Percentiles rank a stretch among this genome's conserved stretches.
Conservation (phyloP, 2,113 vertebrate species). For the Nicator chloris region DNA sequence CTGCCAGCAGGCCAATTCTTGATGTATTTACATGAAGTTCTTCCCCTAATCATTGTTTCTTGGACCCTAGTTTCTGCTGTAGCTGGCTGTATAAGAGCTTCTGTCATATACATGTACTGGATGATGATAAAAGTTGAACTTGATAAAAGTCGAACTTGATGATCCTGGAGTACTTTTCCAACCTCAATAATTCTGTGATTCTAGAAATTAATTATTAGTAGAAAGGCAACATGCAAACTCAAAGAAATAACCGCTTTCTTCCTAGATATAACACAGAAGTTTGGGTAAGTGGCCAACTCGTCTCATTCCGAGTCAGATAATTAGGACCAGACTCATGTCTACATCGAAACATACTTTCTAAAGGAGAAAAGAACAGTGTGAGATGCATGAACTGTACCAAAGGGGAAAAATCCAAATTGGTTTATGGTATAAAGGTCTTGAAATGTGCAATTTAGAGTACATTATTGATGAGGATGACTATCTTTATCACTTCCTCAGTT, state of each 20-base stretch:
- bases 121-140: not conserved
- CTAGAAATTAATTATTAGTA: not conserved
- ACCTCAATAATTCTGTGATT: not conserved
- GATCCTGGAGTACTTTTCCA: not conserved
- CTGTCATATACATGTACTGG: not conserved
- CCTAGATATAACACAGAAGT: not conserved
- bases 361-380: not conserved
- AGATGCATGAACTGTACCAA: not conserved
- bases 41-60: not conserved
- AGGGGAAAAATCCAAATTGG: not conserved
- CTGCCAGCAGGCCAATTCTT: not conserved
- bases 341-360: accelerated
- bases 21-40: not conserved
- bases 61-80: not conserved
- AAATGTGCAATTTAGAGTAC: not conserved
- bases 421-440: not conserved
- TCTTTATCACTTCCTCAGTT: not conserved
- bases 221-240: not conserved
- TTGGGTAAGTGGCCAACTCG: not conserved
- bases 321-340: not conserved
- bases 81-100: not conserved
- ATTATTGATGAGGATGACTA: not conserved
- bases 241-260: not conserved
- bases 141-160: no score
- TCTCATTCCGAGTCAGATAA: not conserved